Conservation (phyloP, 2,113 vertebrate genomes). For the Protobothrops flavoviridis region DNA sequence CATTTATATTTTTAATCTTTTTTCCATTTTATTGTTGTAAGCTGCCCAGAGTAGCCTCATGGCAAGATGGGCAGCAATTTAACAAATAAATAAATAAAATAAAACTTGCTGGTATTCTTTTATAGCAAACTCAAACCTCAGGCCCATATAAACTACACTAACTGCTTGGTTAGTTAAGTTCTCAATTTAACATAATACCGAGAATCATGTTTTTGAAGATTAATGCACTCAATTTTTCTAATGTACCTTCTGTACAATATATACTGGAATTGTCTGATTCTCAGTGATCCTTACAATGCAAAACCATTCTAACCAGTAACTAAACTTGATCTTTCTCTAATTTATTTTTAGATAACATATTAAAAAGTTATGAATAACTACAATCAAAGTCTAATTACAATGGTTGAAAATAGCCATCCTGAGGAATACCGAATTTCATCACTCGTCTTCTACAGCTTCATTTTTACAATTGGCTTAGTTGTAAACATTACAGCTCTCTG, state of each 20-base stretch:
- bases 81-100: not conserved
- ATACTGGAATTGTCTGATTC: not conserved
- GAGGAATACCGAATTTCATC: slow-evolving; percentile 78
- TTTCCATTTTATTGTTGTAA: not conserved
- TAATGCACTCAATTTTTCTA: not conserved
- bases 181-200: not conserved
- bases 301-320: not conserved
- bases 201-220: not conserved
- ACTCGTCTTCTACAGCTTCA: slow-evolving; percentile 84
- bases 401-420: slow-evolving; percentile 61
- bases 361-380: slow-evolving; percentile 33
- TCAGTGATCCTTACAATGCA: not conserved
- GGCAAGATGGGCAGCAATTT: not conserved
- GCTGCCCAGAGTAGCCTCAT: not conserved
- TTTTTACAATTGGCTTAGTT: slow-evolving; percentile 81
- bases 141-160: not conserved
- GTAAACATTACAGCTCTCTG: slow-evolving; percentile 91
- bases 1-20: not conserved
- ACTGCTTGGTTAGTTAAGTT: not conserved
- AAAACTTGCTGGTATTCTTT: not conserved
- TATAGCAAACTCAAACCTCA: not conserved
- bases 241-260: not conserved
- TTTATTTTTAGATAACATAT: not conserved
- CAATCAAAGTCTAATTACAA: slow-evolving; percentile 32
- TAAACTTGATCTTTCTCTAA: not conserved